These are phyloP conservation scores for Tholera decimalis DNA, from an alignment of 2,888 invertebrate species.

Conservation along the genomic window DNA sequence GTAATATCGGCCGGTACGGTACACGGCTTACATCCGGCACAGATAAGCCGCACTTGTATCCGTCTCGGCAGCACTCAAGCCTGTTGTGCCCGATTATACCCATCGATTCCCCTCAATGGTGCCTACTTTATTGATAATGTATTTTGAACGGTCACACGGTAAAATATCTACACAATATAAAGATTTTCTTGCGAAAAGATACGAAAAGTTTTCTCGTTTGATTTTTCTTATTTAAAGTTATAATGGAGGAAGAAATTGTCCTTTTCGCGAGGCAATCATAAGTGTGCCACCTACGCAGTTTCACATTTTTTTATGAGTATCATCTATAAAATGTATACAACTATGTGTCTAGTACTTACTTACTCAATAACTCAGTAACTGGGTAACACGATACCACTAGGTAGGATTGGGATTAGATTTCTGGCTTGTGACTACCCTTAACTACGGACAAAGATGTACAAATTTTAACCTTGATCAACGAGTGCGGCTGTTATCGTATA, in stretches of 20 bases:
- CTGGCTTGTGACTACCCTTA: too few relatives aligned
- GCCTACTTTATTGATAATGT: constrained; percentile 58
- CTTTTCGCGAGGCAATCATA: constrained; percentile 27
- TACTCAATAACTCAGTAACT: too few relatives aligned
- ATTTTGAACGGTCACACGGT: constrained; percentile 53
- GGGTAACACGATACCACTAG: too few relatives aligned
- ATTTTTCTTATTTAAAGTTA: constrained; percentile 50
- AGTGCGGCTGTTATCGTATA: too few relatives aligned
- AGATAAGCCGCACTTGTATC: constrained; percentile 77
- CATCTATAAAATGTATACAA: background rate
- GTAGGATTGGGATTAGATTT: too few relatives aligned
- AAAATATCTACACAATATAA: constrained; percentile 43
- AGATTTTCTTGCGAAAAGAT: constrained; percentile 6
- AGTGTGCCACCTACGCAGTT: background rate
- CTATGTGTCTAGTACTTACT: background rate
- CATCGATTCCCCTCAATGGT: constrained; percentile 53
- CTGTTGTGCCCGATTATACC: constrained; percentile 63
- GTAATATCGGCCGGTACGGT: constrained; percentile 60
- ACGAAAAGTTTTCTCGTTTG: constrained; percentile 40
- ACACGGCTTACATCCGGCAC: constrained; percentile 72
- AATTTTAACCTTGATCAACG: too few relatives aligned
- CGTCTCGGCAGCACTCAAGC: constrained; percentile 65
- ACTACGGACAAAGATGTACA: too few relatives aligned
- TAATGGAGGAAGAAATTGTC: constrained; percentile 31
- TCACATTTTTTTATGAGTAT: background rate